Evolutionary conservation across 2,797 vertebrate species (phyloP).

Genomic region (Emys orbicularis): DNA sequence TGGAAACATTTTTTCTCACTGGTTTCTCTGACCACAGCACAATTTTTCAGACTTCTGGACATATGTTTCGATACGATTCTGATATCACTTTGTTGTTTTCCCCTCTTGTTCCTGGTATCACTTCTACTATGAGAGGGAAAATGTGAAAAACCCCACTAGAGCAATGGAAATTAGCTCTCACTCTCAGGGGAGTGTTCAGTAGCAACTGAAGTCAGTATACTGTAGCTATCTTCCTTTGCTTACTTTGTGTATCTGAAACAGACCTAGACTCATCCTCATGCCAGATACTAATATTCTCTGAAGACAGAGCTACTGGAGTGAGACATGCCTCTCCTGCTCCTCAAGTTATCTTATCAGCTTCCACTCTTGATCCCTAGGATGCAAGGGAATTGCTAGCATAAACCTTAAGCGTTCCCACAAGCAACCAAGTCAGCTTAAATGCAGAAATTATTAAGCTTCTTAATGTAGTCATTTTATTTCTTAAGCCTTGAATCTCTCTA

Average conservation of each 20-base stretch:
- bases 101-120: background rate
- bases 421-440: constrained; percentile 76
- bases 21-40: background rate
- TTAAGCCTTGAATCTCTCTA: constrained; percentile 70
- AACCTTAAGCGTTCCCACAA: constrained; percentile 72
- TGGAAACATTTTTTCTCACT: background rate
- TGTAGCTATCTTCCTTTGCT: constrained; percentile 24
- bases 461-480: constrained; percentile 81
- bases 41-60: background rate
- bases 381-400: constrained; percentile 75
- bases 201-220: background rate
- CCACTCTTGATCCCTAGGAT: constrained; percentile 72
- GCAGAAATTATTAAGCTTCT: constrained; percentile 82
- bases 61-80: background rate
- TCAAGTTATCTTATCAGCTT: constrained; percentile 77
- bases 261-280: constrained; percentile 30
- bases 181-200: background rate
- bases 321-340: constrained; percentile 48
- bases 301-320: constrained; percentile 73
- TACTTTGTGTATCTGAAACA: constrained; percentile 42
- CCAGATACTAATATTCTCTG: constrained; percentile 52
- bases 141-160: background rate
- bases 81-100: background rate
- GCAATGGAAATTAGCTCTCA: background rate
- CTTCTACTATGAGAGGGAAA: background rate